Evolutionary conservation across 1,140 invertebrate species (phyloP), one percentile per base, ranked within the genome.

Genomic region (Wasmannia auropunctata): DNA sequence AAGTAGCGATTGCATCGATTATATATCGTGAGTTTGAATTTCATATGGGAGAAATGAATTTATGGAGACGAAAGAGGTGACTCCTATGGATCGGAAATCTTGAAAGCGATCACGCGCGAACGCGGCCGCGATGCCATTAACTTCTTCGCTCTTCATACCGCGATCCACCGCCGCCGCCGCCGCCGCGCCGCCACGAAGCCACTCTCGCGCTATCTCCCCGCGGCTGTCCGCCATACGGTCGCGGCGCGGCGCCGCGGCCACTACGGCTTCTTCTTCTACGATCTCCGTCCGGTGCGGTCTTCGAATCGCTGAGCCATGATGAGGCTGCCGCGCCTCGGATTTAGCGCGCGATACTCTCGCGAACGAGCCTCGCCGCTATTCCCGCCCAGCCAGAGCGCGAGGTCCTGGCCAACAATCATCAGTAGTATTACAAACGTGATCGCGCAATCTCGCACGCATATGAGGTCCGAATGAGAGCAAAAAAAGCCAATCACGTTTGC

Each of bases 271-370:
- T 72, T 81, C 56, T 43, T 72, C 85, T 14, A 70, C 67, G 62
- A 37, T 67, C 46, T 34, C 63, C 43, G 49, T 37, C 49, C 85
- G 43, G n/a, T 80, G 51, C 69, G 67, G 77, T 86, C 85, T 80
- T 81, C 56, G 77, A 77, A 80, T 86, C 85, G 85, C 51, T 72
- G 62, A 83, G 77, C 85, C 85, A 83, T 83, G 85, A 86, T 81
- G 85, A 86, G 67, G 58, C 37, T 19, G 67, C 34, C 72, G 46
- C 40, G 63, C 34, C 34, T 49, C 37, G 16, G 51, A 14, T 49
- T 70, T 65, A 63, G 40, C 63, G 84, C 74, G 56, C 62, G 74
- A 58, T 67, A 70, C 31, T 70, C 84, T 67, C 56, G 72, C 63
- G 74, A 70, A 56, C 58, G 58, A n/a, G 46, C 54, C 22, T 65